Evolutionary conservation across 2,797 vertebrate genomes (phyloP).

Genomic region (Muscicapa comitata): DNA sequence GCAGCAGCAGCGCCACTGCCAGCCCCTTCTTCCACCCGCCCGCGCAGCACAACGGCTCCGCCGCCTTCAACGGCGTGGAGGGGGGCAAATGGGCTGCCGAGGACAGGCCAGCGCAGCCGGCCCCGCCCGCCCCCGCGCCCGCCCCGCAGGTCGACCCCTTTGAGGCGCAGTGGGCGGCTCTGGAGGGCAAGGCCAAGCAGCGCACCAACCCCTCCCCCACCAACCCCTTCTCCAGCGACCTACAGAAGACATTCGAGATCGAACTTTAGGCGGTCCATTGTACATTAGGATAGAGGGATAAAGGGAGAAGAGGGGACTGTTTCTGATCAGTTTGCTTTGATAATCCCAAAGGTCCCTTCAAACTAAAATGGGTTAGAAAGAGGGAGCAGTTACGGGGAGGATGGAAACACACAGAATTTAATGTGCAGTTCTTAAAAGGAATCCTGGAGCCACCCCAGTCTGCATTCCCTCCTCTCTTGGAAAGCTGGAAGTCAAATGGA

Average conservation of each 20-base stretch:
- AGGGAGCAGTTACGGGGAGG: background rate
- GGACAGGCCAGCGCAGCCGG: conserved; percentile 68
- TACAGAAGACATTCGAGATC: conserved; percentile 99
- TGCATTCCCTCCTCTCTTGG: conserved; percentile 43
- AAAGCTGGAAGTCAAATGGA: conserved; percentile 59
- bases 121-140: conserved; percentile 47
- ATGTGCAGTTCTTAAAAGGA: conserved; percentile 22
- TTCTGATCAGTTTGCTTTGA: conserved; percentile 56
- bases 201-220: conserved; percentile 93
- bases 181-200: conserved; percentile 90
- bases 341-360: conserved; percentile 65
- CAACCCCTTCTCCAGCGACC: conserved; percentile 96
- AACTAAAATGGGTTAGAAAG: conserved; percentile 35
- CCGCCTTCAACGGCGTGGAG: conserved; percentile 74
- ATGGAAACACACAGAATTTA: background rate
- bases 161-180: conserved; percentile 95
- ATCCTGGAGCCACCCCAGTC: background rate
- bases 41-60: conserved; percentile 84
- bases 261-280: conserved; percentile 83
- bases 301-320: conserved; percentile 55
- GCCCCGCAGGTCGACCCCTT: conserved; percentile 84
- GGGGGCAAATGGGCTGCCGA: conserved; percentile 65
- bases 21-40: conserved; percentile 73
- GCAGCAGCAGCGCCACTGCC: conserved; percentile 67
- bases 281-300: conserved; percentile 44